Evolutionary conservation across 2,113 vertebrate genomes (phyloP).

Genomic region (Oreotrochilus melanogaster): DNA sequence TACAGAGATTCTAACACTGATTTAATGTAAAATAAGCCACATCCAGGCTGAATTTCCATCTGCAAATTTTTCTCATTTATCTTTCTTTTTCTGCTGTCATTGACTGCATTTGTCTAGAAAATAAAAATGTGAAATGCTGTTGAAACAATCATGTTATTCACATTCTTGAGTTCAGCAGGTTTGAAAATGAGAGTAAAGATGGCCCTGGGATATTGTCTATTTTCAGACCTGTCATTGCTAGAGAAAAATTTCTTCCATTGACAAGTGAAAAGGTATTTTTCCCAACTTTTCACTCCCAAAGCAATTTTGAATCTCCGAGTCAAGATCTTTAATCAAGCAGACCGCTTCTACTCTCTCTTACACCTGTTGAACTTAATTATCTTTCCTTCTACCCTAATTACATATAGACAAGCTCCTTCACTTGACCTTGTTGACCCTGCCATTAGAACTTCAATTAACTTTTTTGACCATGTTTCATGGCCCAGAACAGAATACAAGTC

Average conservation of each 20-base stretch:
- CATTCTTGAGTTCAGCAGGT: background rate
- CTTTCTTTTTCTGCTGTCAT: background rate
- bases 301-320: background rate
- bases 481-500: constrained; percentile 37
- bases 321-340: background rate
- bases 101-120: background rate
- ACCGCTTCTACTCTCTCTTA: background rate
- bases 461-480: constrained; percentile 6
- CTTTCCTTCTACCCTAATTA: constrained; percentile 1
- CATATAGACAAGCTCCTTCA: constrained; percentile 32
- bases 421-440: constrained; percentile 43
- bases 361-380: constrained; percentile 52
- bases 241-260: background rate
- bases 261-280: background rate
- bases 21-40: background rate
- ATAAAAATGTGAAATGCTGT: background rate
- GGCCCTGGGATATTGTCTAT: background rate
- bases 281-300: background rate
- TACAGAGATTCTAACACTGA: background rate
- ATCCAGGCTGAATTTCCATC: background rate
- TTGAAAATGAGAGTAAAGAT: background rate
- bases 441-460: constrained; percentile 57
- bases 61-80: background rate
- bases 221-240: background rate
- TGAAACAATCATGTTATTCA: background rate